Conservation (phyloP, 2,113 vertebrate species). For the Xiphorhynchus elegans region DNA sequence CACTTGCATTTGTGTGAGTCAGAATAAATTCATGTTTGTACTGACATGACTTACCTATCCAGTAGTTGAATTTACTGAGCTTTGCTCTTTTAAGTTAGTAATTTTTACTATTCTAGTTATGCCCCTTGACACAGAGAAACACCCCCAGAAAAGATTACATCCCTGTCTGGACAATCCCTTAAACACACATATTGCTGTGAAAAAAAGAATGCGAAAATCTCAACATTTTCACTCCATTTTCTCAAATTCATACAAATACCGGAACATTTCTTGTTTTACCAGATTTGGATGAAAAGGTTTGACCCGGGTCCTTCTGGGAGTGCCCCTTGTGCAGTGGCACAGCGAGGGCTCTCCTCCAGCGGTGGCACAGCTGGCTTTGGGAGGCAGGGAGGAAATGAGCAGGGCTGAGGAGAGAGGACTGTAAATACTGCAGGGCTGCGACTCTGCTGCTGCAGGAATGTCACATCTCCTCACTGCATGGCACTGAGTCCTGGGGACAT, state of each 20-base stretch:
- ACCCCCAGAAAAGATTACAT: neutral
- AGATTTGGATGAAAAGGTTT: neutral
- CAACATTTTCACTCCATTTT: rapidly evolving
- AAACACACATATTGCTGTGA: neutral
- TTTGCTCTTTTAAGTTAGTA: neutral
- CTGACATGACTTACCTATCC: neutral
- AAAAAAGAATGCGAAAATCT: neutral
- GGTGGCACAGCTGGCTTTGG: neutral
- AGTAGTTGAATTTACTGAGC: neutral
- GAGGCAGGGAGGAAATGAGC: neutral
- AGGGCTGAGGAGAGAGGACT: neutral
- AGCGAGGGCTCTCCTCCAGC: neutral
- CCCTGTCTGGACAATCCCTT: neutral
- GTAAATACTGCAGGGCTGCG: slow-evolving; percentile 4
- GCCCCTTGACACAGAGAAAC: neutral
- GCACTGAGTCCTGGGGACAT: no score
- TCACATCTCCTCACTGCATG: no score
- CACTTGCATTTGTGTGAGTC: neutral
- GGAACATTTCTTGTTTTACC: neutral
- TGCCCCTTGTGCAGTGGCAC: neutral
- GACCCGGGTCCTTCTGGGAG: neutral
- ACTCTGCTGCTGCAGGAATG: neutral
- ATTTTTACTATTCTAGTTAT: neutral
- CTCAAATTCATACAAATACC: neutral
- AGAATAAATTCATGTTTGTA: neutral